These are phyloP conservation scores for Callyntrura sp. DNA, from an alignment of 2,888 invertebrate genomes.

Conservation along the genomic window DNA sequence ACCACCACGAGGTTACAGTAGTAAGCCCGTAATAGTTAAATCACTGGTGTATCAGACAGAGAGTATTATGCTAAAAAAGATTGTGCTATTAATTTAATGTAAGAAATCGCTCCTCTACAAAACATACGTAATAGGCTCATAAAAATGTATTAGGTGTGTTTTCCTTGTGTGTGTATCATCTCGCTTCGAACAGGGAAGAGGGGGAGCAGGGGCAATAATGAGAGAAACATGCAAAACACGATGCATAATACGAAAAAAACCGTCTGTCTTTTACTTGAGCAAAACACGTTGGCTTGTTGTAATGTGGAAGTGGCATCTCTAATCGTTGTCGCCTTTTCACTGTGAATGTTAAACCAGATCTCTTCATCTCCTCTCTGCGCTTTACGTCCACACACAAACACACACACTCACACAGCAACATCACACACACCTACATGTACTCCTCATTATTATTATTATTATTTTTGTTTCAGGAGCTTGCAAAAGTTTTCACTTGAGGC, in stretches of 20 bases:
- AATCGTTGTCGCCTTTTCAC: conserved; percentile 48
- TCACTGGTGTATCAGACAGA: neutral
- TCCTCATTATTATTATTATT: neutral
- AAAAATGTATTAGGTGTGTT: conserved; percentile 23
- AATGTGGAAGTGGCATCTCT: conserved; percentile 2
- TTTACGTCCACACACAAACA: neutral
- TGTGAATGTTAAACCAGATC: conserved; percentile 23
- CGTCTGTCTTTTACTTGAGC: neutral
- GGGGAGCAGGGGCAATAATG: conserved; percentile 14
- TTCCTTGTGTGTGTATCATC: conserved; percentile 2
- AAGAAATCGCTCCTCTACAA: conserved; percentile 3
- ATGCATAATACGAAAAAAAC: conserved; percentile 33
- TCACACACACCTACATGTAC: conserved; percentile 32
- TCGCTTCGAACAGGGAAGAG: neutral
- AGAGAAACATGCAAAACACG: conserved; percentile 6
- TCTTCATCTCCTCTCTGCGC: conserved; percentile 3
- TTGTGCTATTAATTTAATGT: conserved; percentile 2
- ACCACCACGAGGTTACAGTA: neutral
- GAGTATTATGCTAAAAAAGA: neutral
- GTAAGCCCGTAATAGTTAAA: neutral
- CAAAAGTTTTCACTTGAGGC: conserved; percentile 58
- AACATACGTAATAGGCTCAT: neutral
- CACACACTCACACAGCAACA: no score
- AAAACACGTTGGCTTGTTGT: conserved; percentile 20
- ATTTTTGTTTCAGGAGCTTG: conserved; percentile 53